phyloP scores from a whole-genome alignment of 2,113 vertebrate species.

The Alligator mississippiensis region DNA sequence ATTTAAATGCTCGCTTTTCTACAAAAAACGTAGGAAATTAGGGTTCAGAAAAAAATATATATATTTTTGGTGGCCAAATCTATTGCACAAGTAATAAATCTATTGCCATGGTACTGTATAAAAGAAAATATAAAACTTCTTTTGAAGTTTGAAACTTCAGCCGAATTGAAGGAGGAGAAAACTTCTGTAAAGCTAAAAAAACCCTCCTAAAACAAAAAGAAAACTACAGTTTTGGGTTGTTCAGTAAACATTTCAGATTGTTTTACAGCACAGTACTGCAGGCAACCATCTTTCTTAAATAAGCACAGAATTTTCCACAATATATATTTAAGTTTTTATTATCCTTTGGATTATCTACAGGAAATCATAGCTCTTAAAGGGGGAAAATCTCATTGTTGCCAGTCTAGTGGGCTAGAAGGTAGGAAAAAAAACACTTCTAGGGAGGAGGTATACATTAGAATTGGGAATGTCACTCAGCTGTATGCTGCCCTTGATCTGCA shows the following conservation, averaged over 20 bases:
- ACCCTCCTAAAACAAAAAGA: conserved; percentile 36
- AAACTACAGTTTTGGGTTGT: conserved; percentile 46
- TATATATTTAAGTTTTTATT: conserved; percentile 68
- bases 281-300: conserved; percentile 70
- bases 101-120: not conserved
- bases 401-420: not conserved
- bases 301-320: conserved; percentile 68
- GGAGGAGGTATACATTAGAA: not conserved
- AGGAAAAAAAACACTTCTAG: not conserved
- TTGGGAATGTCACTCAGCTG: not conserved
- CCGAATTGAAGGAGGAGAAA: not conserved
- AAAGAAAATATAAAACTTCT: not conserved
- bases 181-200: conserved; percentile 15
- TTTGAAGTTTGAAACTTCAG: not conserved
- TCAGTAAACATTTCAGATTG: conserved; percentile 66
- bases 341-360: conserved; percentile 49
- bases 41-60: not conserved
- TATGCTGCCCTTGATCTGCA: not conserved
- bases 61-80: not conserved
- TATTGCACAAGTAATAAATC: not conserved
- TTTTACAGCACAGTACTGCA: conserved; percentile 59
- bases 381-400: conserved; percentile 29
- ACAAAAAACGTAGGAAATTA: conserved; percentile 5
- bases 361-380: conserved; percentile 26
- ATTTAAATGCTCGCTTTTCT: not conserved